Base-by-base conservation (phyloP, 2,888 invertebrate species). In the Acleris holmiana region DNA sequence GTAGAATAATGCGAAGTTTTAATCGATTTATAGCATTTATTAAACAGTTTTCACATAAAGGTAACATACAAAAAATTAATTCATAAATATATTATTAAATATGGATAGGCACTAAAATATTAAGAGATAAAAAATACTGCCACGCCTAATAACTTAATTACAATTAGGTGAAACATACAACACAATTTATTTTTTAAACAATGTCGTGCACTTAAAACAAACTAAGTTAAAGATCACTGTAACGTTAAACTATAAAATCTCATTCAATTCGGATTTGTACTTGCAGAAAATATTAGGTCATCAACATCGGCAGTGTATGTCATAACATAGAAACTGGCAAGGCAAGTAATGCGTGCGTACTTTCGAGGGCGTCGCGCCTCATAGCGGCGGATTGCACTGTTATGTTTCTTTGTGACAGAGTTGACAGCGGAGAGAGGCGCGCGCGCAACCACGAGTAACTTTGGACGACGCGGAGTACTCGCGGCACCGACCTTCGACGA, bases 261-360 rank as follows among this genome's bases (percentile, higher is more conserved):
- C 91, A 90, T 89, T 91, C 89, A 89, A 86, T 85, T 91, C 84
- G 88, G 89, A 91, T 91, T 92, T 92, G 91, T 92, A 92, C 91
- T 92, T 88, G 90, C 91, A 89, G 82, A 86, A 88, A 87, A 86
- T 76, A 87, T 86, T 85, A 85, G 85, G 83, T 86, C 84, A 81
- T 82, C 80, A 87, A 84, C 81, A 85, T 84, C 85, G 89, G 88
- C 89, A 86, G 86, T 89, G 86, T 86, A 78, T 84, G 80, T 83
- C 82, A 88, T 86, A 90, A 90, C 91, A 91, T 91, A 91, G 91
- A 91, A 85, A 90, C 91, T 86, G 91, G 91, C 91, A 91, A 90
- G 88, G 84, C 89, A 89, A 87, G 88, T 84, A 79, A 78, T 88
- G 88, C 90, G 91, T 89, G 90, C 91, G 91, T 87, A 88, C 88